Conservation (phyloP, 2,888 invertebrate species). For the Xestia xanthographa region DNA sequence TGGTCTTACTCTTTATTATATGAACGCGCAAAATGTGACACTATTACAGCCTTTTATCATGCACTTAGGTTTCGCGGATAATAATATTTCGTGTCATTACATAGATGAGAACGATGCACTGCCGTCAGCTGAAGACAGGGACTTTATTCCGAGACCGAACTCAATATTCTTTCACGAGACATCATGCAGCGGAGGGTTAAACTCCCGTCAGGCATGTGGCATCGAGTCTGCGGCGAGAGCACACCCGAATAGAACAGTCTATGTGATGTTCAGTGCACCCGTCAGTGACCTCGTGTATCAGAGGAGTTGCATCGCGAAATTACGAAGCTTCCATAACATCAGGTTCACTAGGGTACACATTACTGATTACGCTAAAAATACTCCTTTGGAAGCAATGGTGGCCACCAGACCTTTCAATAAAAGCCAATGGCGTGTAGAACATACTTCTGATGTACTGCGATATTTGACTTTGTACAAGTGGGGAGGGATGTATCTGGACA, state of each 20-base stretch:
- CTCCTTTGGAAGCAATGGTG: conserved; percentile 64
- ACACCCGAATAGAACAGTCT: conserved; percentile 90
- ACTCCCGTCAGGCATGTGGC: too few relatives aligned
- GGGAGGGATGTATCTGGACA: conserved; percentile 93
- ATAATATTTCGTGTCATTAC: conserved; percentile 50
- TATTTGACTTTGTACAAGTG: conserved; percentile 93
- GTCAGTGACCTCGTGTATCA: conserved; percentile 32
- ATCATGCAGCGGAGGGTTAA: conserved; percentile 86
- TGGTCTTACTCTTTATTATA: too few relatives aligned
- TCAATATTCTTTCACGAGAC: conserved; percentile 93
- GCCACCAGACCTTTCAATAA: conserved; percentile 73
- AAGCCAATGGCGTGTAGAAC: conserved; percentile 87
- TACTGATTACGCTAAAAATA: conserved; percentile 85
- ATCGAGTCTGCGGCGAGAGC: conserved; percentile 62
- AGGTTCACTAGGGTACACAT: conserved; percentile 60
- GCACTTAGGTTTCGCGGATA: not conserved
- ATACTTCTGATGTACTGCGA: conserved; percentile 92
- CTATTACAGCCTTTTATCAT: conserved; percentile 9
- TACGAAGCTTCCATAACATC: conserved; percentile 45
- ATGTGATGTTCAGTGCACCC: conserved; percentile 75
- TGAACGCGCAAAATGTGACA: conserved; percentile 62
- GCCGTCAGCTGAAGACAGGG: conserved; percentile 64
- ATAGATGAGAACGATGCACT: conserved; percentile 59
- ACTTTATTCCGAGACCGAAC: conserved; percentile 73
- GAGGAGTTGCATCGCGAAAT: conserved; percentile 45